Evolutionary conservation across 2,797 vertebrate species (phyloP).

Genomic region (Phataginus tricuspis): DNA sequence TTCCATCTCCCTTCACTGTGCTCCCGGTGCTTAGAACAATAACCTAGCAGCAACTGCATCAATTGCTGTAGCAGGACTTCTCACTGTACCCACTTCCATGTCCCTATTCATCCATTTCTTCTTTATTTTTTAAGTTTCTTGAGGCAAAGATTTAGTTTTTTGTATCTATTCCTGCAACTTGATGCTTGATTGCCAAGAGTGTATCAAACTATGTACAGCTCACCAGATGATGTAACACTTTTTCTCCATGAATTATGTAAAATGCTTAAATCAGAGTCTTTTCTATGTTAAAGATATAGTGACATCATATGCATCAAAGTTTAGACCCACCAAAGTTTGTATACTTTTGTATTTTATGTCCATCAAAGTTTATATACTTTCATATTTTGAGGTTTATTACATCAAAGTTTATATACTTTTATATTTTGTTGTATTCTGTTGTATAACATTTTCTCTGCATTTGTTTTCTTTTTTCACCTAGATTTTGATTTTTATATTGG

Average conservation of each 20-base stretch:
- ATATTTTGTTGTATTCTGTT: background rate
- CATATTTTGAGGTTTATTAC: background rate
- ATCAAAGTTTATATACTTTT: background rate
- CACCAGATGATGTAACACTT: background rate
- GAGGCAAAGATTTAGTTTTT: background rate
- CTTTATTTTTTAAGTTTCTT: constrained; percentile 4
- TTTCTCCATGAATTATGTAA: background rate
- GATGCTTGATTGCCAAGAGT: background rate
- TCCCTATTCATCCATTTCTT: background rate
- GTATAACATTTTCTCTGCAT: background rate
- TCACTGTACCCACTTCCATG: background rate
- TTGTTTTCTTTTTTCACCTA: background rate
- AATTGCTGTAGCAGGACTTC: background rate
- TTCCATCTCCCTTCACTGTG: background rate
- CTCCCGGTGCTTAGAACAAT: background rate
- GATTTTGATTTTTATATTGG: background rate
- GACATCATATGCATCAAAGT: background rate
- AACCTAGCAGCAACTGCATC: background rate
- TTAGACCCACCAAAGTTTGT: background rate
- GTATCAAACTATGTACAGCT: background rate
- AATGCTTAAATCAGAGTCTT: background rate
- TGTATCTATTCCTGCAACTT: background rate
- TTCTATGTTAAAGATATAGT: background rate
- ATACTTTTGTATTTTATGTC: background rate
- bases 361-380: background rate